Conservation (phyloP, 2,113 vertebrate species). For the Prinia subflava region DNA sequence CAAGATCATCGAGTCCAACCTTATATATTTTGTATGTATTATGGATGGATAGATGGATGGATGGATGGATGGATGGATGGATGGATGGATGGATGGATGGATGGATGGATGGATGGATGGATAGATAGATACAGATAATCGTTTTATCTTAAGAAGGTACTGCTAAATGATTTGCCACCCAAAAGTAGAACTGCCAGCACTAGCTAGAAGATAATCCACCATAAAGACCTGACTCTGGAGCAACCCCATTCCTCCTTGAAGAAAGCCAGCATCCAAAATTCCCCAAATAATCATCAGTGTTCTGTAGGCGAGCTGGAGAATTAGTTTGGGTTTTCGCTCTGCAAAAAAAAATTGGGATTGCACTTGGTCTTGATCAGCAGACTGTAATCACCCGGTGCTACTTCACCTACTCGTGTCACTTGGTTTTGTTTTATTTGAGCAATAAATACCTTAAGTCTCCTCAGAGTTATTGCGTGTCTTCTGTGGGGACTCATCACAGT, state of each 20-base stretch:
- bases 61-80: background rate
- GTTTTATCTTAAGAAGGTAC: background rate
- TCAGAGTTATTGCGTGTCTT: constrained; percentile 19
- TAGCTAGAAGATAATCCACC: background rate
- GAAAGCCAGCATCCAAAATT: background rate
- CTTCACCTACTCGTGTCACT: constrained; percentile 6
- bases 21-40: background rate
- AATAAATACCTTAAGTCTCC: constrained; percentile 44
- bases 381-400: background rate
- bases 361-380: constrained; percentile 5
- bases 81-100: background rate
- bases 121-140: too few relatives aligned
- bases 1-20: background rate
- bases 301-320: background rate
- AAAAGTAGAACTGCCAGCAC: background rate
- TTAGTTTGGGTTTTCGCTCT: constrained; percentile 6
- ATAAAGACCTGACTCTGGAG: background rate
- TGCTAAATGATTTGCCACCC: background rate
- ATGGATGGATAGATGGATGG: background rate
- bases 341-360: background rate
- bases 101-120: background rate
- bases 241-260: fast-evolving
- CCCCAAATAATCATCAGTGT: background rate
- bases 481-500: constrained; percentile 16
- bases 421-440: constrained; percentile 55